These are phyloP conservation scores for Augochlora pura DNA, from an alignment of 1,140 invertebrate genomes.

Conservation along the genomic window DNA sequence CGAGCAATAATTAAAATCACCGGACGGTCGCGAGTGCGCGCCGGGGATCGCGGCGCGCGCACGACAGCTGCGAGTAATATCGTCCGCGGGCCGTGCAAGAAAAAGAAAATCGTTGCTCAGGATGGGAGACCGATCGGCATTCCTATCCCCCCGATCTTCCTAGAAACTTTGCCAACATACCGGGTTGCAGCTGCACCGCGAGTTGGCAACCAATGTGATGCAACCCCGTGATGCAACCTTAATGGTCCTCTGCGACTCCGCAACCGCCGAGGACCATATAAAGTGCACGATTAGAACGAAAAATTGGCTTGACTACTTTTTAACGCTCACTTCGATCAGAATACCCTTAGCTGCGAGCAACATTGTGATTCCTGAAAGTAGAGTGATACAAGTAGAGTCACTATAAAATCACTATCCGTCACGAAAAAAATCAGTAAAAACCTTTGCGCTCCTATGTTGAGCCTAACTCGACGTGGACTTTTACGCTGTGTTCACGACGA, in stretches of 20 bases:
- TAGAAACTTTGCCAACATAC: conserved; percentile 25
- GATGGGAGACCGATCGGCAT: conserved; percentile 44
- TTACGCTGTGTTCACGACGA: too few relatives aligned
- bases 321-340: too few relatives aligned
- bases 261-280: too few relatives aligned
- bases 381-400: too few relatives aligned
- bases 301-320: too few relatives aligned
- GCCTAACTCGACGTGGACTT: too few relatives aligned
- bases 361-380: too few relatives aligned
- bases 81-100: conserved; percentile 13
- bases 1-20: conserved; percentile 40
- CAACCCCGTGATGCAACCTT: conserved; percentile 21
- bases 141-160: conserved; percentile 44
- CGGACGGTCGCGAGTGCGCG: background rate
- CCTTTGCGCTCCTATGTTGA: too few relatives aligned
- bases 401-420: too few relatives aligned
- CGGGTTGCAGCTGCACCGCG: conserved; percentile 12
- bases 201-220: conserved; percentile 1
- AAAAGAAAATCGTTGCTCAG: conserved; percentile 29
- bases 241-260: background rate
- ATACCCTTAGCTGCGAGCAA: too few relatives aligned
- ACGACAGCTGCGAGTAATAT: conserved; percentile 33
- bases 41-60: conserved; percentile 11
- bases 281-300: too few relatives aligned
- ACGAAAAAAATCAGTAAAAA: too few relatives aligned